Conservation (phyloP, 2,888 invertebrate species). For the Myopa testacea region DNA sequence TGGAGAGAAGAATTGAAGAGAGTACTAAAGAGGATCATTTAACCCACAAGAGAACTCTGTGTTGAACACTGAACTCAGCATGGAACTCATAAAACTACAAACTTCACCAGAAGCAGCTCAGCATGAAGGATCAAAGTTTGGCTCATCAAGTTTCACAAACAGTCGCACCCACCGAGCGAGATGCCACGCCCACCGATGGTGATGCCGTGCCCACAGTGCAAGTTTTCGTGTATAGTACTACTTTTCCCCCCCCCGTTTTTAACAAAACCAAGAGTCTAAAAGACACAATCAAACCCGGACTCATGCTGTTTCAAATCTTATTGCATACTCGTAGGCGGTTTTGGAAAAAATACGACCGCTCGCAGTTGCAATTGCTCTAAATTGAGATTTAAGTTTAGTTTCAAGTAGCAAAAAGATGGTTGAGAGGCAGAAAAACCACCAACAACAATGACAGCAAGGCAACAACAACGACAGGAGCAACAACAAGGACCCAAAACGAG, state of each 20-base stretch:
- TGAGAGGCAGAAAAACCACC: neutral
- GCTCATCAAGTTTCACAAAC: constrained; percentile 6
- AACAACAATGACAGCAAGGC: neutral
- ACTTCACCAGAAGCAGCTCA: neutral
- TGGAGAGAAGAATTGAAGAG: neutral
- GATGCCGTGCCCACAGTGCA: neutral
- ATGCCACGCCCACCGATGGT: neutral
- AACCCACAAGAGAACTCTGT: neutral
- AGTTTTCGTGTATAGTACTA: neutral
- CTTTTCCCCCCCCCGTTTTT: too few relatives aligned
- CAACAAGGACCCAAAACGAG: neutral
- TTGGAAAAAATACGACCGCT: constrained; percentile 54
- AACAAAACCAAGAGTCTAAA: too few relatives aligned
- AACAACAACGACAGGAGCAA: neutral
- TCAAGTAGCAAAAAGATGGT: neutral
- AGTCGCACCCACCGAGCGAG: neutral
- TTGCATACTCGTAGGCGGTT: constrained; percentile 26
- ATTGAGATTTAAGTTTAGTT: constrained; percentile 61
- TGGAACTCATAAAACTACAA: constrained; percentile 36
- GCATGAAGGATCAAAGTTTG: constrained; percentile 30
- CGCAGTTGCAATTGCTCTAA: constrained; percentile 55
- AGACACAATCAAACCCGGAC: neutral
- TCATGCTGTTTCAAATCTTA: neutral
- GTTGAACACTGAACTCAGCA: constrained; percentile 10
- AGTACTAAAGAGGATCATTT: neutral